Evolutionary conservation across 2,888 invertebrate genomes (phyloP), one percentile per base, ranked within the genome.

Genomic region (Megamerina dolium): DNA sequence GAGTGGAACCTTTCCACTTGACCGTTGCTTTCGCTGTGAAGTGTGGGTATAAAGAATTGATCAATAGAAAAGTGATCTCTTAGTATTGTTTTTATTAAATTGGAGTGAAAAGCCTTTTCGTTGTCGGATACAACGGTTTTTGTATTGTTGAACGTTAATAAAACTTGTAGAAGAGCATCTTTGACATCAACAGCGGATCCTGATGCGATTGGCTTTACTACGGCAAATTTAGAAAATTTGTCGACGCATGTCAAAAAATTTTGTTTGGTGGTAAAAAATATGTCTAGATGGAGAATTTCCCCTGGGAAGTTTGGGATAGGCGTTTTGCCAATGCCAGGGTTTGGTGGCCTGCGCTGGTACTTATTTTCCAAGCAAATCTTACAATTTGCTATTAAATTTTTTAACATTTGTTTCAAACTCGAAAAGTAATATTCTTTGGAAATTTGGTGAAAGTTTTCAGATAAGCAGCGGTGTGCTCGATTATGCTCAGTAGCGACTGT

Each of bases 401-500:
- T 30, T 39, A 32, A 31, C 12, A 32, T 16, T 12, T 14, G n/a
- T 38, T 20, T 35, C 44, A 43, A 33, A 9, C 32, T 26, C n/a
- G 43, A 37, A 26, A 37, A 42, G 14, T 10, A 42, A 30, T 43
- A 46, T 18, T 45, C 20, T 23, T 31, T 12, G 8, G 31, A 43
- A 32, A 45, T 35, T 41, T 47, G 38, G 14, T 41, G 35, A 19
- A 26, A 45, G 21, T 42, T 47, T 45, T 47, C 44, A 13, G 42
- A 37, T 20, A 40, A 37, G 5, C 41, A 33, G 9, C 38, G 43
- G 29, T 43, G 43, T 18, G 44, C 47, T 5, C 44, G 33, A 18
- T 48, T 48, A 20, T 45, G 48, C 19, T 48, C 42, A 5, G 30
- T 42, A 13, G 14, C 14, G 29, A 45, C 32, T 10, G 41, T 41